phyloP scores from a whole-genome alignment of 2,797 vertebrate species.

The Australoheros facetus region DNA sequence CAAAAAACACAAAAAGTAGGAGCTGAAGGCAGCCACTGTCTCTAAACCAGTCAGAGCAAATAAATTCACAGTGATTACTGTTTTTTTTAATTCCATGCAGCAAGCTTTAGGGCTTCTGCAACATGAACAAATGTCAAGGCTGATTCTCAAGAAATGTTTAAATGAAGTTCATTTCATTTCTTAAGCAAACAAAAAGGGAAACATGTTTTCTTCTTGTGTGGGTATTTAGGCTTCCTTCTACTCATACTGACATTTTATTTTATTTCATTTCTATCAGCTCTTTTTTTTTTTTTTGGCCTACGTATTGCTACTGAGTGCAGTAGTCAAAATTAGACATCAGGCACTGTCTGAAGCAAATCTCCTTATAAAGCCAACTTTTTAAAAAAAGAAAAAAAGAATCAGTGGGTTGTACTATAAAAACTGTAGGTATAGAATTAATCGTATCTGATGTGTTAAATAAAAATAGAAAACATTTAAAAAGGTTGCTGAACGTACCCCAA shows the following conservation, averaged over 20 bases:
- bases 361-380: too few relatives aligned
- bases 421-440: too few relatives aligned
- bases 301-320: too few relatives aligned
- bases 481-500: too few relatives aligned
- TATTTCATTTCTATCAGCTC: background rate
- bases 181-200: slow-evolving; percentile 24
- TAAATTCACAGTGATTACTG: slow-evolving; percentile 65
- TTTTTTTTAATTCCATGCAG: slow-evolving; percentile 44
- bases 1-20: slow-evolving; percentile 26
- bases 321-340: background rate
- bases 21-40: slow-evolving; percentile 54
- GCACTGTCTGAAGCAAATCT: background rate
- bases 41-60: slow-evolving; percentile 47
- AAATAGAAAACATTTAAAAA: too few relatives aligned
- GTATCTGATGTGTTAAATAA: too few relatives aligned
- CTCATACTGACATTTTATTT: background rate
- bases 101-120: slow-evolving; percentile 34
- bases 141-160: slow-evolving; percentile 41
- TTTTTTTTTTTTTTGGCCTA: background rate
- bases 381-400: too few relatives aligned
- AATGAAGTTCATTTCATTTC: slow-evolving; percentile 6
- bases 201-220: background rate
- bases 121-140: slow-evolving; percentile 47
- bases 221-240: too few relatives aligned
- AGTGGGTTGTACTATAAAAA: too few relatives aligned